phyloP scores from a whole-genome alignment of 2,797 vertebrate species.

The Tamandua tetradactyla region DNA sequence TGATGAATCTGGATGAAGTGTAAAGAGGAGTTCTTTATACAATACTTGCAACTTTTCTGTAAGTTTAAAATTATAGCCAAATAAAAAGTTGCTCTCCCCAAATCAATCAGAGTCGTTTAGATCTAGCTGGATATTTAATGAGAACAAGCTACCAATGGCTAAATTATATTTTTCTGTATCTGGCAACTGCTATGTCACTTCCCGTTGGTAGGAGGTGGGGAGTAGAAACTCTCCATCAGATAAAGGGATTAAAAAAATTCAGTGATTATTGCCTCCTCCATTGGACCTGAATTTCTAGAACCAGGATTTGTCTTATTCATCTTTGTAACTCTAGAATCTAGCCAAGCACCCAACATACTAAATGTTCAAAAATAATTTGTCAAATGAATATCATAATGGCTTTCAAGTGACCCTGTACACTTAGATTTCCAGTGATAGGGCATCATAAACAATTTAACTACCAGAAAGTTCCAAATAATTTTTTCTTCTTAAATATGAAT shows the following conservation, averaged over 20 bases:
- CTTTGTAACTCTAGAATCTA: not conserved
- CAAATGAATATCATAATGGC: not conserved
- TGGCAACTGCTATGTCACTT: not conserved
- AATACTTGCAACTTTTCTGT: slow-evolving; percentile 14
- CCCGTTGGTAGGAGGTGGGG: not conserved
- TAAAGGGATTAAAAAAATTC: not conserved
- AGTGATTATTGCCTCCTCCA: not conserved
- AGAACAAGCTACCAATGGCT: not conserved
- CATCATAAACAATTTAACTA: slow-evolving; percentile 23
- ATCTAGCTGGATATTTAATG: not conserved
- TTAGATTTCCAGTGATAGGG: slow-evolving; percentile 21
- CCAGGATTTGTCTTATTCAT: not conserved
- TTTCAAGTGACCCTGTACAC: slow-evolving; percentile 12
- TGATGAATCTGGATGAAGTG: not conserved
- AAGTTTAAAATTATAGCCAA: slow-evolving; percentile 27
- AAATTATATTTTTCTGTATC: not conserved
- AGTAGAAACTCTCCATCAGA: not conserved
- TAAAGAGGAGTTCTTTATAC: not conserved
- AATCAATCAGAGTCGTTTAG: not conserved
- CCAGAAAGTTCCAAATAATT: not conserved
- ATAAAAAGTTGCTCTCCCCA: not conserved
- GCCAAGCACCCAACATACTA: not conserved
- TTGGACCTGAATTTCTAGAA: not conserved
- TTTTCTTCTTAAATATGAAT: slow-evolving; percentile 36
- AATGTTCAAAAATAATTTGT: not conserved